Conservation (phyloP, 2,797 vertebrate species). For the Urocyon cinereoargenteus region DNA sequence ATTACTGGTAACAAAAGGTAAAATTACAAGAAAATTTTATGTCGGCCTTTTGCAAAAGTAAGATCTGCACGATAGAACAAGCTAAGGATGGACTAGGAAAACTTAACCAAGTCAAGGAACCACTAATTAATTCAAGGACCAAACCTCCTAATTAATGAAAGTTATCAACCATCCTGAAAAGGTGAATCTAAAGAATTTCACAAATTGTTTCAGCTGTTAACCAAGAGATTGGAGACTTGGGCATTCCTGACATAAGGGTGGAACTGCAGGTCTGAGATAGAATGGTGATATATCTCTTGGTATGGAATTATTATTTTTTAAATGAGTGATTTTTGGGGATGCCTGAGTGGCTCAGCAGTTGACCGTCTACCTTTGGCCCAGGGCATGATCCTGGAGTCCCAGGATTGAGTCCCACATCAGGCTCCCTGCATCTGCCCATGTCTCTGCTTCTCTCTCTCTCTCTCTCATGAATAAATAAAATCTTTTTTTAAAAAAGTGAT, state of each 20-base stretch:
- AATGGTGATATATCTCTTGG: background rate
- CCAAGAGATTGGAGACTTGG: background rate
- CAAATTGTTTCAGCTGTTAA: background rate
- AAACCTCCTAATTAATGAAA: background rate
- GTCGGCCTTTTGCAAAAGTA: background rate
- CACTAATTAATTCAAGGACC: conserved; percentile 3
- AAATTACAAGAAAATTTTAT: conserved; percentile 40
- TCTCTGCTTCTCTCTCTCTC: too few relatives aligned
- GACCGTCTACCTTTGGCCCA: too few relatives aligned
- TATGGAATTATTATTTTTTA: background rate
- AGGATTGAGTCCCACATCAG: too few relatives aligned
- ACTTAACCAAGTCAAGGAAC: background rate
- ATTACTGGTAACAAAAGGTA: background rate
- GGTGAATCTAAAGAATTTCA: background rate
- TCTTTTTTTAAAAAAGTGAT: too few relatives aligned
- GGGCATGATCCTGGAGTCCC: too few relatives aligned
- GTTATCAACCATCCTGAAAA: background rate
- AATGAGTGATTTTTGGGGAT: background rate
- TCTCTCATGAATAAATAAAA: too few relatives aligned
- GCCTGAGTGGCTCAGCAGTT: too few relatives aligned
- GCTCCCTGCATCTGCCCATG: too few relatives aligned
- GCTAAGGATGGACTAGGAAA: background rate
- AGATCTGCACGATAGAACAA: background rate
- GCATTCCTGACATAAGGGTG: background rate
- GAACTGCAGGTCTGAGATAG: background rate